Evolutionary conservation across 2,888 invertebrate species (phyloP).

Genomic region (Morpho deidamia): DNA sequence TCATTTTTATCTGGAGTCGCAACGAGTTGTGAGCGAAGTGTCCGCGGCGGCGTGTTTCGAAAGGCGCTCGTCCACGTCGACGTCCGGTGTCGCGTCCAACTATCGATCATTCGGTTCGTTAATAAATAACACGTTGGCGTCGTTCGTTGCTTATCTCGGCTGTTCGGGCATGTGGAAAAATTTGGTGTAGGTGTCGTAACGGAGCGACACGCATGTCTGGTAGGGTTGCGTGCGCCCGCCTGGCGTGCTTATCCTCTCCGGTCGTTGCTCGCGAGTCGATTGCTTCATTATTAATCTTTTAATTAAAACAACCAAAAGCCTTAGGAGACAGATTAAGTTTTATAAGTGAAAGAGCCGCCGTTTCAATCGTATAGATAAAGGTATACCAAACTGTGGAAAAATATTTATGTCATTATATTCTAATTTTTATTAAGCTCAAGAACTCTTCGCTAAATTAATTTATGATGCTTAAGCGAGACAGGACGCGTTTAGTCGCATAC

Average conservation of each 20-base stretch:
- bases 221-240: slow-evolving; percentile 60
- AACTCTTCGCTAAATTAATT: no score
- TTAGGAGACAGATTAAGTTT: slow-evolving; percentile 17
- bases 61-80: slow-evolving; percentile 63
- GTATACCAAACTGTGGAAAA: background rate
- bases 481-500: no score
- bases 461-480: no score
- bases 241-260: slow-evolving; percentile 54
- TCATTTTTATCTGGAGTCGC: slow-evolving; percentile 50
- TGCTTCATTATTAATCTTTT: slow-evolving; percentile 58
- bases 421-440: background rate
- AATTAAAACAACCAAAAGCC: slow-evolving; percentile 48
- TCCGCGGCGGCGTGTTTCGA: slow-evolving; percentile 61
- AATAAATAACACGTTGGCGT: slow-evolving; percentile 77
- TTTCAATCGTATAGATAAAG: background rate
- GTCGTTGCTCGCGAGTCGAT: slow-evolving; percentile 50
- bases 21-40: slow-evolving; percentile 39
- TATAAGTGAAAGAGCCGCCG: slow-evolving; percentile 7
- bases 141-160: slow-evolving; percentile 70
- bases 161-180: slow-evolving; percentile 77
- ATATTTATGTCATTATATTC: background rate
- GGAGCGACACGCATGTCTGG: slow-evolving; percentile 70
- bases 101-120: slow-evolving; percentile 79
- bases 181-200: slow-evolving; percentile 78
- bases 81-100: slow-evolving; percentile 76